A percentile compares a stretch with the other conserved stretches of the same genome.
phyloP scores from a whole-genome alignment of 1,140 invertebrate species.

The Rhagoletis zephyria region DNA sequence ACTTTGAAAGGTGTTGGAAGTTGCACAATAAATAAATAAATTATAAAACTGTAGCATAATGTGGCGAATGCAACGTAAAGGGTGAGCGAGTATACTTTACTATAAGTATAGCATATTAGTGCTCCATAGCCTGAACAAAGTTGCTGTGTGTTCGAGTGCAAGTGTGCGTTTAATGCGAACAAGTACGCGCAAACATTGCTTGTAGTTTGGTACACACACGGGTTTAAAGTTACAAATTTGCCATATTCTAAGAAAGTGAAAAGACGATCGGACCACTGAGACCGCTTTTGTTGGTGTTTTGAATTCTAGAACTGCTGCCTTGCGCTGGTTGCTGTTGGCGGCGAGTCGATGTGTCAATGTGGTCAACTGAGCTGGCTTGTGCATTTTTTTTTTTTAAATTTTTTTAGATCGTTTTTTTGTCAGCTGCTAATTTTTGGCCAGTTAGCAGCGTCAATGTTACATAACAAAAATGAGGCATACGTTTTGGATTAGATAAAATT shows the following conservation, averaged over 20 bases:
- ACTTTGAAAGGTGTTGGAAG: conserved; percentile 71
- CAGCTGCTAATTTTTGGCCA: too few relatives aligned
- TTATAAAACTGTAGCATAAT: conserved; percentile 57
- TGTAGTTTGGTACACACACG: conserved; percentile 23
- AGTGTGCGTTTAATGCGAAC: conserved; percentile 38
- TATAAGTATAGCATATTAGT: not conserved
- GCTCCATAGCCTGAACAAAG: not conserved
- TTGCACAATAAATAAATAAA: conserved; percentile 73
- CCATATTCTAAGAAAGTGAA: conserved; percentile 54
- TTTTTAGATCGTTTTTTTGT: not conserved
- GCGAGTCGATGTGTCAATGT: not conserved
- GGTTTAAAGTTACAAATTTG: conserved; percentile 49
- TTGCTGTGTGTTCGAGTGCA: not conserved
- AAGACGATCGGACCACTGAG: not conserved
- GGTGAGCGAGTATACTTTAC: not conserved
- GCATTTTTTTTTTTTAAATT: not conserved
- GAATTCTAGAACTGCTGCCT: not conserved
- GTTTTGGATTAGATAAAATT: not conserved
- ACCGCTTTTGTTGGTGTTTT: conserved; percentile 30
- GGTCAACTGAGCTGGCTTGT: not conserved
- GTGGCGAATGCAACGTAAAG: conserved; percentile 42
- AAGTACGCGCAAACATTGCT: conserved; percentile 49
- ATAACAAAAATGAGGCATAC: conserved; percentile 6
- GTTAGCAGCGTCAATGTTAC: not conserved
- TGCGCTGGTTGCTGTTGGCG: not conserved